Conservation (phyloP, 2,113 vertebrate genomes). For the Petaurus breviceps region DNA sequence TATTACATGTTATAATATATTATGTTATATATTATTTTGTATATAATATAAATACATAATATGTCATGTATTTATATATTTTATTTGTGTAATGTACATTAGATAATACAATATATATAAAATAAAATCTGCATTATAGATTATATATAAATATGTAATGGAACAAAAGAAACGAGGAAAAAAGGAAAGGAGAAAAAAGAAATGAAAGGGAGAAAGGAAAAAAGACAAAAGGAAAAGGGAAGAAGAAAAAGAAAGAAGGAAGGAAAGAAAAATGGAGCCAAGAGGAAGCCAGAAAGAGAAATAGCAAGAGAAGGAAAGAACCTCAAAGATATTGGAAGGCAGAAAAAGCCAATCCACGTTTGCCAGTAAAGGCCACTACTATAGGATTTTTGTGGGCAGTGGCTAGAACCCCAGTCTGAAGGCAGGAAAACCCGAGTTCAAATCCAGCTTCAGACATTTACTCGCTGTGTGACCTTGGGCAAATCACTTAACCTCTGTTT, state of each 20-base stretch:
- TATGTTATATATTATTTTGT: no score
- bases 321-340: not conserved
- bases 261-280: not conserved
- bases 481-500: not conserved
- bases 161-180: not conserved
- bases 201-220: not conserved
- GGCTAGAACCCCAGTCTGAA: not conserved
- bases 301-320: not conserved
- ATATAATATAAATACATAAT: no score
- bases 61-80: no score
- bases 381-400: not conserved
- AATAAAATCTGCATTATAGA: not conserved
- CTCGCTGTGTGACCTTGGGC: no score
- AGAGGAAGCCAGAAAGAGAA: not conserved
- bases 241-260: not conserved
- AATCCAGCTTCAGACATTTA: not conserved
- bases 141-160: not conserved
- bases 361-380: not conserved
- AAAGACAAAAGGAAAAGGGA: not conserved
- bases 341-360: not conserved
- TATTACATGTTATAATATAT: no score
- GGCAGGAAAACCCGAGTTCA: not conserved
- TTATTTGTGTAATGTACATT: no score
- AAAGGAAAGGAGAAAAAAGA: no score
- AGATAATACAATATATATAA: not conserved